Evolutionary conservation across 2,888 invertebrate species (phyloP), one percentile per base, ranked within the genome.

Genomic region (Notodonta dromedarius): DNA sequence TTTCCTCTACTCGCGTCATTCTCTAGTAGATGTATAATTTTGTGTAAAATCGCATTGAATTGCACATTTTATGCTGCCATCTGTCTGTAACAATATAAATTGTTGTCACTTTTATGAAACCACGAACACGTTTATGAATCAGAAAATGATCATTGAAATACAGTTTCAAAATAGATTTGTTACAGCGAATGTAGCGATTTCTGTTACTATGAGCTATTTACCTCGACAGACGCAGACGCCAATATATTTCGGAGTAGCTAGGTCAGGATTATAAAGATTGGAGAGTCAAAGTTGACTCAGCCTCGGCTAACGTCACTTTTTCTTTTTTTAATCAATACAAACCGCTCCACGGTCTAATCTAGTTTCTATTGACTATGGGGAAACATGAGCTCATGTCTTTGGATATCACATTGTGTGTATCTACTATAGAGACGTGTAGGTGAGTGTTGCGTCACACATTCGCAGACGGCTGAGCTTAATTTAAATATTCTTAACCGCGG

Each of bases 121-220:
- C 62, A 63, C 64, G 62, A 58, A 8, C 57, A 63, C 58, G 57
- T 59, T 59, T 60, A 55, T 58, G 57, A 60, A 53, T 51, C 50
- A 53, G 57, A 65, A 66, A 61, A 63, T 42, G 64, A 67, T 56
- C 51, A 46, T 52, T 58, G 59, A 58, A 50, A 59, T 51, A 57
- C 13, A 57, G 61, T 65, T 63, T 65, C 46, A 52, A 61, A 59
- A 62, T 74, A 56, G 64, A 66, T 50, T 50, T 63, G 61, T 62
- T 54, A 61, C 57, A 62, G 63, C 65, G 66, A 50, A 62, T 58
- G 73, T 67, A 58, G 50, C 35, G 51, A 42, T 46, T 42, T n/a
- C 35, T 65, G 76, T 75, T 75, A 71, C 74, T 74, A 71, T 57
- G 62, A 64, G 64, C 62, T 60, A 48, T 68, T 65, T 68, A 68